Evolutionary conservation across 2,888 invertebrate genomes (phyloP).

Genomic region (Esperia sulphurella): DNA sequence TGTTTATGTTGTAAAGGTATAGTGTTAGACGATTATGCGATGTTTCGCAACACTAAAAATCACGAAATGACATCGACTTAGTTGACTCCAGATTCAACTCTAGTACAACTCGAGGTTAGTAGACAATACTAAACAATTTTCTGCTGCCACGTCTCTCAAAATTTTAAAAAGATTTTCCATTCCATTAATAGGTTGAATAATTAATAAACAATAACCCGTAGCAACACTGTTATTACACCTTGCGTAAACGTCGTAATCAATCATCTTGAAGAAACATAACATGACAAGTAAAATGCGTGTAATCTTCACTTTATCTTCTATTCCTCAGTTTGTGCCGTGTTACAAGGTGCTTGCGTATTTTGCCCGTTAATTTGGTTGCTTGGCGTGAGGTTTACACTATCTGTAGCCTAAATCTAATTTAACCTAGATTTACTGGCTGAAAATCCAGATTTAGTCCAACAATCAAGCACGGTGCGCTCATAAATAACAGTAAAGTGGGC

Average conservation of each 20-base stretch:
- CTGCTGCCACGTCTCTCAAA: no score
- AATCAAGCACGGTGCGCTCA: not conserved
- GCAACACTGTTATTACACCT: not conserved
- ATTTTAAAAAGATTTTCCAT: no score
- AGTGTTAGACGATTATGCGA: no score
- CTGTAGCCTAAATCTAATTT: slow-evolving; percentile 33
- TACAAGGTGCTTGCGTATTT: slow-evolving; percentile 23
- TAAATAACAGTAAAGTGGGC: no score
- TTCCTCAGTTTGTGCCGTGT: slow-evolving; percentile 1
- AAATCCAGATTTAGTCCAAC: slow-evolving; percentile 7
- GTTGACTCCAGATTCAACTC: no score
- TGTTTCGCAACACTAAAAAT: no score
- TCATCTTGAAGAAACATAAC: not conserved
- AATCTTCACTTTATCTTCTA: not conserved
- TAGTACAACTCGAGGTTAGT: no score
- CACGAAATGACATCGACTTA: no score
- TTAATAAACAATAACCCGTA: no score
- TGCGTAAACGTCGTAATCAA: not conserved
- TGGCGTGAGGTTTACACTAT: slow-evolving; percentile 29
- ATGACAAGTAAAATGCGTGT: not conserved
- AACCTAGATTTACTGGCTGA: slow-evolving; percentile 25
- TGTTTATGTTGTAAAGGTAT: no score
- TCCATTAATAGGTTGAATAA: no score
- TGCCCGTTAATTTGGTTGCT: slow-evolving; percentile 32
- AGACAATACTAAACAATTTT: no score